phyloP scores from a whole-genome alignment of 2,888 invertebrate species.

The Empis livida region DNA sequence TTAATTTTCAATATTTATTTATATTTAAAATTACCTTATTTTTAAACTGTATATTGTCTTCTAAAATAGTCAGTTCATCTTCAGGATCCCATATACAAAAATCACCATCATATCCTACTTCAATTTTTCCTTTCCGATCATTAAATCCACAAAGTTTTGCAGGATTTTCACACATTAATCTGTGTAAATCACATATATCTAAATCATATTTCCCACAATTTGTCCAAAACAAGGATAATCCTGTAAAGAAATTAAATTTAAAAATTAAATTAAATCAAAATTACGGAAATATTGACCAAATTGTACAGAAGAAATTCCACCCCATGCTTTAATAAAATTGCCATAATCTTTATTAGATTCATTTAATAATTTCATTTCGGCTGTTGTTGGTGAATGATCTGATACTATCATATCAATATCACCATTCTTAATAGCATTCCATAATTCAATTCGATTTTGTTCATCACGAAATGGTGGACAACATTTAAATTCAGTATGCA shows the following conservation, averaged over 20 bases:
- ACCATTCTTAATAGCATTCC: conserved; percentile 42
- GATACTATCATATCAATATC: conserved; percentile 47
- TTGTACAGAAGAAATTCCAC: conserved; percentile 54
- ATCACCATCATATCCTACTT: conserved; percentile 48
- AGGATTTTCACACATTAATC: conserved; percentile 42
- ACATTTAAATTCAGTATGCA: conserved; percentile 51
- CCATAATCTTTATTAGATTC: conserved; percentile 24
- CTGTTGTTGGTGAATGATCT: conserved; percentile 50
- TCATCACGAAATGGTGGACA: conserved; percentile 49
- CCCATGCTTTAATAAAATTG: conserved; percentile 51
- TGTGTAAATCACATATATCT: conserved; percentile 38
- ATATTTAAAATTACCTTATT: conserved; percentile 40
- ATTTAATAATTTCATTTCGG: conserved; percentile 38
- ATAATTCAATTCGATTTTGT: conserved; percentile 45
- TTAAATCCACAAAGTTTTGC: conserved; percentile 45
- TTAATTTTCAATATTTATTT: not conserved
- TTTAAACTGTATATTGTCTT: conserved; percentile 43
- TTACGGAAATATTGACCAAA: conserved; percentile 38
- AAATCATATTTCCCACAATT: conserved; percentile 40
- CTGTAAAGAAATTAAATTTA: conserved; percentile 23
- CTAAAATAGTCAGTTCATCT: conserved; percentile 38
- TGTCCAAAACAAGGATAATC: conserved; percentile 51
- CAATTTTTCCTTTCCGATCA: conserved; percentile 42
- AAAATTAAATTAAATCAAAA: too few relatives aligned
- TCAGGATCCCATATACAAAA: conserved; percentile 52